These are phyloP conservation scores for Pollenia griseotomentosa DNA, from an alignment of 2,888 invertebrate species.

Conservation along the genomic window DNA sequence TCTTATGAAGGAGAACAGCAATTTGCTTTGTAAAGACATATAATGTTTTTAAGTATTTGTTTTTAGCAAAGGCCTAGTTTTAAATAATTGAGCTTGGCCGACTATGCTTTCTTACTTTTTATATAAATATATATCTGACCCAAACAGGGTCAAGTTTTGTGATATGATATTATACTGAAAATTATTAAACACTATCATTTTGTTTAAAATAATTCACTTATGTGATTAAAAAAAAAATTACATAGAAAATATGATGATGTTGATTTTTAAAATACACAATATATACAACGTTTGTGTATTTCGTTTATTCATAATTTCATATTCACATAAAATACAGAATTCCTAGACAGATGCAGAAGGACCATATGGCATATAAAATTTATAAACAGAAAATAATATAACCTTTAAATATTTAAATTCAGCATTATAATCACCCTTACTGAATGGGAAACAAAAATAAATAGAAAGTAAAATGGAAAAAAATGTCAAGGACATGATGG, in stretches of 20 bases:
- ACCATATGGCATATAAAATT: not conserved
- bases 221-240: not conserved
- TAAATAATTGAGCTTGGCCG: too few species aligned
- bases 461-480: not conserved
- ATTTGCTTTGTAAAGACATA: too few species aligned
- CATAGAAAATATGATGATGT: not conserved
- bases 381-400: constrained; percentile 14
- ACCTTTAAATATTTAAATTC: constrained; percentile 38
- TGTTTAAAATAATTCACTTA: not conserved
- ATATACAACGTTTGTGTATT: too few species aligned
- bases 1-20: too few species aligned
- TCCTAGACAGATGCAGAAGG: not conserved
- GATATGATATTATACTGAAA: too few species aligned
- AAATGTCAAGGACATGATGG: constrained; percentile 1
- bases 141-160: too few species aligned
- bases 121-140: too few species aligned
- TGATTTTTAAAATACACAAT: too few species aligned
- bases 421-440: not conserved
- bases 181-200: too few species aligned
- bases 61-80: too few species aligned
- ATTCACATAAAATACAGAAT: not conserved
- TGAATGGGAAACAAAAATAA: not conserved
- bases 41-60: too few species aligned
- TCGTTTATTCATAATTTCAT: not conserved
- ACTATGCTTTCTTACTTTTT: too few species aligned